A percentile compares a stretch with the other conserved stretches of the same genome.
These are phyloP conservation scores for Nasonia oneida DNA, from an alignment of 2,888 invertebrate species.

Conservation along the genomic window DNA sequence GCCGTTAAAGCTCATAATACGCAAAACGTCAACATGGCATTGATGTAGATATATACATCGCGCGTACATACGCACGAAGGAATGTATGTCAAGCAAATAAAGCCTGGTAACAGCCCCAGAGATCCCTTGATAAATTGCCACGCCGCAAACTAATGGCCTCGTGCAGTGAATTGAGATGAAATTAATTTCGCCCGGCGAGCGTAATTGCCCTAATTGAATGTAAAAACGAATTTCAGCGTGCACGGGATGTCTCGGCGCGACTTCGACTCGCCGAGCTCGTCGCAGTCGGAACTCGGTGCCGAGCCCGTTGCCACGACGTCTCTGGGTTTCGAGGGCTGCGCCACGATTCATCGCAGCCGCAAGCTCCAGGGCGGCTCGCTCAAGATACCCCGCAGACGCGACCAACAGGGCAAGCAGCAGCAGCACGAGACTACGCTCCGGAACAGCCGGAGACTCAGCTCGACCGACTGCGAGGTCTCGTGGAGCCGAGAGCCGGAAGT, in stretches of 20 bases:
- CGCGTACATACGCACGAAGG: not conserved
- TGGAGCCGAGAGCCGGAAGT: not conserved
- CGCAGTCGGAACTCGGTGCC: constrained; percentile 40
- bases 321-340: constrained; percentile 40
- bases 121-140: not conserved
- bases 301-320: constrained; percentile 57
- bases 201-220: no score
- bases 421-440: constrained; percentile 53
- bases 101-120: not conserved
- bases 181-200: not conserved
- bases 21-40: not conserved
- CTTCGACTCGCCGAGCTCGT: constrained; percentile 53
- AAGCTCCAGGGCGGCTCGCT: constrained; percentile 69
- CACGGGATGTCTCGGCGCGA: constrained; percentile 37
- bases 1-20: no score
- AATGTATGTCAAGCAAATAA: not conserved
- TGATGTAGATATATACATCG: not conserved
- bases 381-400: constrained; percentile 63
- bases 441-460: constrained; percentile 44
- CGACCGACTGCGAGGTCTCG: constrained; percentile 28
- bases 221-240: constrained; percentile 41
- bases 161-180: not conserved
- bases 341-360: constrained; percentile 49
- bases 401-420: constrained; percentile 32
- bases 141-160: not conserved